A percentile compares a stretch with the other conserved stretches of the same genome.
Evolutionary conservation across 2,888 invertebrate genomes (phyloP).

Genomic region (Phyllotreta cruciferae): DNA sequence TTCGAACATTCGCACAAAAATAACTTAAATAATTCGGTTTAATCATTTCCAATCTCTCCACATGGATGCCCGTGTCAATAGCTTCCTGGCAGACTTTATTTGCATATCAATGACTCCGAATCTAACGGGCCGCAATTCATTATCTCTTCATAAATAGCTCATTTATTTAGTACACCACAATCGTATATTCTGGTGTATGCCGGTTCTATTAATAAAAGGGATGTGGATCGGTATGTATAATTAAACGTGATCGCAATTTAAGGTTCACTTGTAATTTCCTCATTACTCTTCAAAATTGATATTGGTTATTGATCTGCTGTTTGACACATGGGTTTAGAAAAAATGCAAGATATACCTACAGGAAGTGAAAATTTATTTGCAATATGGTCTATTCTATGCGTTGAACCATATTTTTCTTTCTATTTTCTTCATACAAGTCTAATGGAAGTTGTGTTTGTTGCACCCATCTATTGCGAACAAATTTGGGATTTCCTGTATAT

Average conservation of each 20-base stretch:
- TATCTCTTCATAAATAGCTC: conserved; percentile 26
- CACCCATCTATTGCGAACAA: too few species aligned
- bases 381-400: too few species aligned
- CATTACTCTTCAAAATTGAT: too few species aligned
- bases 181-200: not conserved
- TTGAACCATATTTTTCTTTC: too few species aligned
- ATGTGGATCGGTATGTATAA: not conserved
- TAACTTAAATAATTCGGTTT: conserved; percentile 13
- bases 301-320: too few species aligned
- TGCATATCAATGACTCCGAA: conserved; percentile 25
- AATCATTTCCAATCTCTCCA: conserved; percentile 5
- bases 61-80: conserved; percentile 21
- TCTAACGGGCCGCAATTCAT: conserved; percentile 22
- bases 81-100: conserved; percentile 20
- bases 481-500: too few species aligned
- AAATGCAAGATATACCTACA: too few species aligned
- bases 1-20: not conserved
- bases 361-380: too few species aligned
- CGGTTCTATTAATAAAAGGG: conserved; percentile 3
- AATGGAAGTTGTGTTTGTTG: too few species aligned
- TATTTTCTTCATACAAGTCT: too few species aligned
- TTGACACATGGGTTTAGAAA: too few species aligned
- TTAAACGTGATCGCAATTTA: not conserved
- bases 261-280: not conserved
- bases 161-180: conserved; percentile 10